A percentile compares a stretch with the other conserved stretches of the same genome.
Conservation (phyloP, 2,888 invertebrate species). For the Macroteleia sp. region DNA sequence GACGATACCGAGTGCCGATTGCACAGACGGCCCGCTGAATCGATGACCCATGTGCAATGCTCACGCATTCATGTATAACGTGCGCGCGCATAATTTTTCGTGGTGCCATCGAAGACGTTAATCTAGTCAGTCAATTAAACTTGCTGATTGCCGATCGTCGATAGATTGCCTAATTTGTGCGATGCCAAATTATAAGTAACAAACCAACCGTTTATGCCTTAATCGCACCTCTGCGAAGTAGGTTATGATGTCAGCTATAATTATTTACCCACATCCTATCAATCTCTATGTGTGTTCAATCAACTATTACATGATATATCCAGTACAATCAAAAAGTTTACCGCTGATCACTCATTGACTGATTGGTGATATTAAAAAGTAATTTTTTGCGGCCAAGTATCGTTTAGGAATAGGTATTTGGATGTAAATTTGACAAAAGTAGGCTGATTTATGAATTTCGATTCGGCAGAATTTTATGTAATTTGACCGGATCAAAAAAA, state of each 20-base stretch:
- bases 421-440: slow-evolving; percentile 15
- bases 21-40: slow-evolving; percentile 46
- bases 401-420: slow-evolving; percentile 1
- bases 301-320: neutral
- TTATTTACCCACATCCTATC: slow-evolving; percentile 17
- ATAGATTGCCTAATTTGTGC: slow-evolving; percentile 46
- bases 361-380: slow-evolving; percentile 6
- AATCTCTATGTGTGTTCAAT: neutral
- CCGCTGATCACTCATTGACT: slow-evolving; percentile 3
- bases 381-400: neutral
- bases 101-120: slow-evolving; percentile 53
- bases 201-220: slow-evolving; percentile 15
- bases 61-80: slow-evolving; percentile 69
- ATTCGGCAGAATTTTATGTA: slow-evolving; percentile 19
- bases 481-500: neutral
- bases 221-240: slow-evolving; percentile 12
- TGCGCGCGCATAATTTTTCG: slow-evolving; percentile 14
- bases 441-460: slow-evolving; percentile 24
- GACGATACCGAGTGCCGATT: slow-evolving; percentile 49
- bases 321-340: neutral
- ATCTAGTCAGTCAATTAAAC: slow-evolving; percentile 60
- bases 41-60: slow-evolving; percentile 55
- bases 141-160: slow-evolving; percentile 62
- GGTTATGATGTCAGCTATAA: slow-evolving; percentile 32
- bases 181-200: slow-evolving; percentile 28